Evolutionary conservation across 2,113 vertebrate species (phyloP).

Genomic region (Carettochelys insculpta): DNA sequence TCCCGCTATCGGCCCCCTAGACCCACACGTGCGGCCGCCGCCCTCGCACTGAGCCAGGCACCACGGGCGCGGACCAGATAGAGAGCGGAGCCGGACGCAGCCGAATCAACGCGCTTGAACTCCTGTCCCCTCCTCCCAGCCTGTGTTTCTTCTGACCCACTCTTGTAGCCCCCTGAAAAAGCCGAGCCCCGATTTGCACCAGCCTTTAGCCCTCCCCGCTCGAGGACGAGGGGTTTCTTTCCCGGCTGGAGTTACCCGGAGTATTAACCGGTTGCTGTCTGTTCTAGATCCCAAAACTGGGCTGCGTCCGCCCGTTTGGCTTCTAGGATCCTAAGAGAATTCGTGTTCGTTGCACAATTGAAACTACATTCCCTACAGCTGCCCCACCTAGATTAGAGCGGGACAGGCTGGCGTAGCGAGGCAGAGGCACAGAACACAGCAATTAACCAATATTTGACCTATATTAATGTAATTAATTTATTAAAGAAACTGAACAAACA

Average conservation of each 20-base stretch:
- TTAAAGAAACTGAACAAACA: too few species aligned
- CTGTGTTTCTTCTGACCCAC: background rate
- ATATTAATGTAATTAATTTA: too few species aligned
- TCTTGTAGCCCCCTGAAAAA: background rate
- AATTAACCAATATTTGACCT: too few species aligned
- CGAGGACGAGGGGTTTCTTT: background rate
- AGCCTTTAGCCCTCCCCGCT: background rate
- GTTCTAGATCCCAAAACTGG: background rate
- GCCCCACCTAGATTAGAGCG: too few species aligned
- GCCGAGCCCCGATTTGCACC: background rate
- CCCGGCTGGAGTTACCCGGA: background rate
- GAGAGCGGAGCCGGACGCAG: background rate
- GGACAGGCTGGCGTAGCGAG: too few species aligned
- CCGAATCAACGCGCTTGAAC: background rate
- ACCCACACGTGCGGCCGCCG: background rate
- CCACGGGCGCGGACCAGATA: background rate
- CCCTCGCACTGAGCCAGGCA: background rate
- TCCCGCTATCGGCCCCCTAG: background rate
- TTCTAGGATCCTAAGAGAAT: too few species aligned
- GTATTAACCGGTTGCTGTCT: background rate
- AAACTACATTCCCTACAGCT: too few species aligned
- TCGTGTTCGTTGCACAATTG: too few species aligned
- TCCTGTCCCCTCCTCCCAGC: background rate
- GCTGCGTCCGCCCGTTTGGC: background rate
- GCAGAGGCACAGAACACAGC: too few species aligned